Base-by-base conservation (phyloP, 2,113 vertebrate species). In the Caloenas nicobarica region DNA sequence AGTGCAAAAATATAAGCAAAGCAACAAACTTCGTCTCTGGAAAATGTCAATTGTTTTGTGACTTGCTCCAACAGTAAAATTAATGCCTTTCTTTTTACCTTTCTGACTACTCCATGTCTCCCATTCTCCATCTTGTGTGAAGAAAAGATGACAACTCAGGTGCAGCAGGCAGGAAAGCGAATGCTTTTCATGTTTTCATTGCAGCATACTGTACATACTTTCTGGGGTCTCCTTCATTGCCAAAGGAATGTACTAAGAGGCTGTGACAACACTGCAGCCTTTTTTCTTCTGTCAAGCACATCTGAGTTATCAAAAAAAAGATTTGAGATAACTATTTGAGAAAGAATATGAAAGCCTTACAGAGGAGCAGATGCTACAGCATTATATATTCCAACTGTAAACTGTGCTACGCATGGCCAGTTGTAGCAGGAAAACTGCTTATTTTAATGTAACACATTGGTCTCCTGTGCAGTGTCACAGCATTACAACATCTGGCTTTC, bases 331-430 rank as follows among this genome's bases (percentile, higher is more conserved):
- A 50, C 44, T 33, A 25, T n/a, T 82, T 88, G 81, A 58, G 80
- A 88, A 81, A 82, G 42, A 78, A 91, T 81, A 89, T 36, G 11
- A 84, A 86, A 80, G 44, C 34, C n/a, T 81, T 16, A 11, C 7
- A 88, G 53, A 92, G 80, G 84, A 92, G 60, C 86, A 95, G 82
- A 92, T 92, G 88, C 72, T 88, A 16, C 38, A 36, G 19, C 69
- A 91, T 96, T 86, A 61, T 7, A 40, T 42, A 92, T 93, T 95
- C 88, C 48, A 81, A 46, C 50, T 42, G n/a, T 50, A 72, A 19
- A 24, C 36, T 72, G 36, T 36, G 77, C 50, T 81, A 42, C 69
- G 80, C 86, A 54, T 16, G 78, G 69, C 38, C 92, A 93, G 88
- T 70, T 95, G 86, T 26, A 79, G 36, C 31, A 60, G 36, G 28